phyloP scores from a whole-genome alignment of 2,797 vertebrate species.

The Gouania willdenowi region DNA sequence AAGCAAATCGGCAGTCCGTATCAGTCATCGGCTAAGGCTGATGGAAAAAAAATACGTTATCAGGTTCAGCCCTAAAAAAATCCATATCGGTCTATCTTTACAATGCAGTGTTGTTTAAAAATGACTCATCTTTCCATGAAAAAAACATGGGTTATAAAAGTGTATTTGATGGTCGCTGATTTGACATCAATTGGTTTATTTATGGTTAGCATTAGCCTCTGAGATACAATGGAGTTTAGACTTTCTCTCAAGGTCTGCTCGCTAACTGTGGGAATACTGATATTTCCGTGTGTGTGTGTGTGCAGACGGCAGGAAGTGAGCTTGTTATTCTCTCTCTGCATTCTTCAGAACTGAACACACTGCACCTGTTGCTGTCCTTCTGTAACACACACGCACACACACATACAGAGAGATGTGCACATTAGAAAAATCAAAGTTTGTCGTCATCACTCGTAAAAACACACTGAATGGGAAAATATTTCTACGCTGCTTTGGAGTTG shows the following conservation, averaged over 20 bases:
- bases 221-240: constrained; percentile 16
- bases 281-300: constrained; percentile 6
- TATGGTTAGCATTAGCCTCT: too few relatives aligned
- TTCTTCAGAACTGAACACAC: constrained; percentile 50
- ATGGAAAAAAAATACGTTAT: too few relatives aligned
- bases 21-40: too few relatives aligned
- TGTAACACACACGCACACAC: constrained; percentile 11
- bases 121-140: too few relatives aligned
- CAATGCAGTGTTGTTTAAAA: too few relatives aligned
- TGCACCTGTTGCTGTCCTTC: constrained; percentile 65
- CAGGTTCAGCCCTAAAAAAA: too few relatives aligned
- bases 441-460: constrained; percentile 30
- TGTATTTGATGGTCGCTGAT: too few relatives aligned
- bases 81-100: too few relatives aligned
- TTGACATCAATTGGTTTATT: too few relatives aligned
- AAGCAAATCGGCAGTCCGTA: too few relatives aligned
- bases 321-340: constrained; percentile 52
- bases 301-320: constrained; percentile 36
- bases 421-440: constrained; percentile 31
- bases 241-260: constrained; percentile 16
- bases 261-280: constrained; percentile 46
- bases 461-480: constrained; percentile 48
- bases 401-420: constrained; percentile 3
- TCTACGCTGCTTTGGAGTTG: too few relatives aligned
- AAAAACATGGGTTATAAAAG: too few relatives aligned